Evolutionary conservation across 2,888 invertebrate genomes (phyloP).

Genomic region (Phasia obesa): DNA sequence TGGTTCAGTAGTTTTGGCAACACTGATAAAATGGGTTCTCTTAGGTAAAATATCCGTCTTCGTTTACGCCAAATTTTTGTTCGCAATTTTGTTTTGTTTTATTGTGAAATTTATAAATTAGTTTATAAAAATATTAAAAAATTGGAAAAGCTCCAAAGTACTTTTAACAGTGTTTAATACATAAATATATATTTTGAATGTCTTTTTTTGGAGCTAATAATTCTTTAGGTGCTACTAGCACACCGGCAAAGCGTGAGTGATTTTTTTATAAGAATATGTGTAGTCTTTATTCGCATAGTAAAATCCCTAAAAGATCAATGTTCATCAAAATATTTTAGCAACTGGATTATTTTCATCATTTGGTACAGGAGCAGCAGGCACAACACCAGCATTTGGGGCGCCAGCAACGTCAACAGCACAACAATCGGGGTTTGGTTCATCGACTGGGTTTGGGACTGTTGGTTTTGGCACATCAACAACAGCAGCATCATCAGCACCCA

Average conservation of each 20-base stretch:
- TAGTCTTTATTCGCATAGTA: constrained; percentile 45
- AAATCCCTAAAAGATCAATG: constrained; percentile 40
- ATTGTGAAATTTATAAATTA: not conserved
- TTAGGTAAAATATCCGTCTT: not conserved
- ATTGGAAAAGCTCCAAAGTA: not conserved
- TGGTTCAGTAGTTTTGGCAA: too few species aligned
- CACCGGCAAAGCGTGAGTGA: constrained; percentile 84
- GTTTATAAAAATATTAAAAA: constrained; percentile 13
- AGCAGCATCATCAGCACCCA: constrained; percentile 74
- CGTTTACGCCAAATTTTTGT: not conserved
- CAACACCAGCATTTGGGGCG: constrained; percentile 72
- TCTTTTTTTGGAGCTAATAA: constrained; percentile 81
- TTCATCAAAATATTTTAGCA: constrained; percentile 74
- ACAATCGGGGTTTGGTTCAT: constrained; percentile 58
- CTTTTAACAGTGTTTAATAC: not conserved
- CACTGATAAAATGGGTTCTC: too few species aligned
- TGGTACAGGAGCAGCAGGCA: constrained; percentile 70
- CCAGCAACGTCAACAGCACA: constrained; percentile 52
- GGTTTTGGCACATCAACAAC: constrained; percentile 74
- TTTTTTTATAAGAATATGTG: constrained; percentile 21
- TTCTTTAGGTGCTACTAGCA: constrained; percentile 83
- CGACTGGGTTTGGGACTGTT: constrained; percentile 75
- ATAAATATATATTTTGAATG: constrained; percentile 74
- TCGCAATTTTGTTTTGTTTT: constrained; percentile 16
- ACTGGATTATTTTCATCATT: constrained; percentile 77